Conservation (phyloP, 2,797 vertebrate genomes). For the Channa striata region DNA sequence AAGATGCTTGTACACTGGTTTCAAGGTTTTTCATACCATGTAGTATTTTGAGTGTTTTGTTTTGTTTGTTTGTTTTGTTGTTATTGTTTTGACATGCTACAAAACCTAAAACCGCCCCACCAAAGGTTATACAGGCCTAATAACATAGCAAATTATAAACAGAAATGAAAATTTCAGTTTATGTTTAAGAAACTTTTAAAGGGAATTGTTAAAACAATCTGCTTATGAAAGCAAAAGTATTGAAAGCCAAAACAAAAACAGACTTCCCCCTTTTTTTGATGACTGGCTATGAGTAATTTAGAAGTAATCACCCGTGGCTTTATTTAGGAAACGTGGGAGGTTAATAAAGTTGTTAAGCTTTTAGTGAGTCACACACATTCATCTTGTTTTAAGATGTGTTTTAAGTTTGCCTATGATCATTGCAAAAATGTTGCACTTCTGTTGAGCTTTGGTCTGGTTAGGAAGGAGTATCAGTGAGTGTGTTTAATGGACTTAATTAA, state of each 20-base stretch:
- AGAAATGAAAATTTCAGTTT: conserved; percentile 32
- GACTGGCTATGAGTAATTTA: conserved; percentile 52
- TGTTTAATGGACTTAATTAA: too few relatives aligned
- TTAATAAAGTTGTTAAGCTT: conserved; percentile 53
- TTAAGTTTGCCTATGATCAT: conserved; percentile 41
- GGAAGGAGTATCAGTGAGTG: conserved; percentile 7
- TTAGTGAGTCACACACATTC: conserved; percentile 75
- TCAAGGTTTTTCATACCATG: too few relatives aligned
- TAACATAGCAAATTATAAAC: background rate
- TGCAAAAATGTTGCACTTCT: conserved; percentile 28
- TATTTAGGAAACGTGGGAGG: conserved; percentile 59
- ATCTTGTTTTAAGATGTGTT: conserved; percentile 65
- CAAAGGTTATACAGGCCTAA: background rate
- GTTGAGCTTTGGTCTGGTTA: conserved; percentile 43
- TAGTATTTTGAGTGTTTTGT: too few relatives aligned
- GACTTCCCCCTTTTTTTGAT: conserved; percentile 6
- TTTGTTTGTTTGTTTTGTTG: too few relatives aligned
- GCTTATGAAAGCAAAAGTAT: conserved; percentile 36
- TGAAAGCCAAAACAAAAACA: conserved; percentile 18
- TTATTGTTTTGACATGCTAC: background rate
- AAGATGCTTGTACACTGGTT: too few relatives aligned
- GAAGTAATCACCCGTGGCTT: conserved; percentile 51
- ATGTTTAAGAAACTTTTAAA: background rate
- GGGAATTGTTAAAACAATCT: background rate
- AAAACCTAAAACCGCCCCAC: background rate